A percentile compares a stretch with the other conserved stretches of the same genome.
These are phyloP conservation scores for Myrmophylax atrothorax DNA, from an alignment of 2,113 vertebrate species.

Conservation along the genomic window DNA sequence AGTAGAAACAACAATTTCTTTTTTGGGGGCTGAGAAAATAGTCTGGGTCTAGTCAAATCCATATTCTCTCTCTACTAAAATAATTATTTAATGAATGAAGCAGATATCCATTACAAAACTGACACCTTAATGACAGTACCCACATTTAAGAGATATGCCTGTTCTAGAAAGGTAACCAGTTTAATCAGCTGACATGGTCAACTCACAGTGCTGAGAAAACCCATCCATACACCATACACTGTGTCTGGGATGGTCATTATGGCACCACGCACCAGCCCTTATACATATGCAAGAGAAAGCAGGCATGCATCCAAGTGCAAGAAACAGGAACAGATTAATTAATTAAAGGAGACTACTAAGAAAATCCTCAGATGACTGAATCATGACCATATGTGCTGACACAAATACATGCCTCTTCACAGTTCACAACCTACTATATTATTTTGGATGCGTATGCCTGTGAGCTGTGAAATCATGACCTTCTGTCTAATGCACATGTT, in stretches of 20 bases:
- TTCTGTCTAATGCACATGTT: neutral
- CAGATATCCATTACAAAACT: neutral
- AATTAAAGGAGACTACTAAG: neutral
- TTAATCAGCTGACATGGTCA: neutral
- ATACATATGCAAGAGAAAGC: neutral
- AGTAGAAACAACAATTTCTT: neutral
- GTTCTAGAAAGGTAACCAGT: neutral
- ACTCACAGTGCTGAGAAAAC: neutral
- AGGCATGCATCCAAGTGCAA: neutral
- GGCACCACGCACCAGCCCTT: rapidly evolving
- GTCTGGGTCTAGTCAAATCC: neutral
- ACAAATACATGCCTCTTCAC: neutral
- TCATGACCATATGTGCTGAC: neutral
- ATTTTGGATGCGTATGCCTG: neutral
- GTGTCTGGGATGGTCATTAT: neutral
- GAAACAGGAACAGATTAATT: neutral
- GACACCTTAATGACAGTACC: neutral
- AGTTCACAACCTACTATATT: neutral
- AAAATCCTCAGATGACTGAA: neutral
- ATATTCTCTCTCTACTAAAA: neutral
- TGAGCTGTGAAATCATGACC: neutral
- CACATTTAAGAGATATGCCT: neutral
- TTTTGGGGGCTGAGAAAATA: neutral
- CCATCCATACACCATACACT: neutral
- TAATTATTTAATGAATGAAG: neutral